These are phyloP conservation scores for Anthopleura xanthogrammica DNA, from an alignment of 92 coral and sea anemone genomes.

Conservation along the genomic window DNA sequence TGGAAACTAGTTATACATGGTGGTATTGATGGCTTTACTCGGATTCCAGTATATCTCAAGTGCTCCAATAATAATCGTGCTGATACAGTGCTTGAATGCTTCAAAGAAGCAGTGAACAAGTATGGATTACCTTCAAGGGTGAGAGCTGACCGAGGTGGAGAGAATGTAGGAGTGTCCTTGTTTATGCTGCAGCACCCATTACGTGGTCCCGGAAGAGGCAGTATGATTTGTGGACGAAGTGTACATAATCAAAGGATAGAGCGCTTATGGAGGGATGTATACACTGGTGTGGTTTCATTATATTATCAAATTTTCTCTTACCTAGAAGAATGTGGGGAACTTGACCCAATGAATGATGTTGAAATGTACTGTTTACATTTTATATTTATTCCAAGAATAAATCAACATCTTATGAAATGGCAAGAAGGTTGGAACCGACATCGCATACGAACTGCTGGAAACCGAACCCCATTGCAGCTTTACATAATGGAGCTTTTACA, in stretches of 20 bases:
- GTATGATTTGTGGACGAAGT: constrained; percentile 62
- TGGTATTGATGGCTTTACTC: constrained; percentile 12
- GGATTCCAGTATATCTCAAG: constrained; percentile 7
- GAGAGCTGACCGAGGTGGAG: constrained; percentile 63
- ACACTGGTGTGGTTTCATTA: constrained; percentile 13
- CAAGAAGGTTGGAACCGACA: constrained; percentile 37
- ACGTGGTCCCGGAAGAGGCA: constrained; percentile 62
- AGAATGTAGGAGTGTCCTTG: constrained; percentile 54
- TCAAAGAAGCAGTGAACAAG: constrained; percentile 33
- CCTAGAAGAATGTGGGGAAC: constrained; percentile 25
- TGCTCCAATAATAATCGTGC: constrained; percentile 7
- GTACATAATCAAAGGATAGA: constrained; percentile 52
- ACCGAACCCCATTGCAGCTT: constrained; percentile 37
- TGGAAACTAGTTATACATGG: constrained; percentile 16
- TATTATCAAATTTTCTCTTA: constrained; percentile 14
- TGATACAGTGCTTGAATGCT: constrained; percentile 36
- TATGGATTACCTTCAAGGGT: constrained; percentile 64
- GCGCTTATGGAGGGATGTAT: too few relatives aligned
- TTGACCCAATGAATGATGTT: constrained; percentile 24
- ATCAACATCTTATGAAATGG: constrained; percentile 39
- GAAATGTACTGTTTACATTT: constrained; percentile 38
- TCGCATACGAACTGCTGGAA: constrained; percentile 49
- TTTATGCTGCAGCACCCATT: constrained; percentile 59
- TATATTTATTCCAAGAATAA: constrained; percentile 34
- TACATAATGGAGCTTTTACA: constrained; percentile 43